Evolutionary conservation across 2,888 invertebrate genomes (phyloP).

Genomic region (Pomacea canaliculata): DNA sequence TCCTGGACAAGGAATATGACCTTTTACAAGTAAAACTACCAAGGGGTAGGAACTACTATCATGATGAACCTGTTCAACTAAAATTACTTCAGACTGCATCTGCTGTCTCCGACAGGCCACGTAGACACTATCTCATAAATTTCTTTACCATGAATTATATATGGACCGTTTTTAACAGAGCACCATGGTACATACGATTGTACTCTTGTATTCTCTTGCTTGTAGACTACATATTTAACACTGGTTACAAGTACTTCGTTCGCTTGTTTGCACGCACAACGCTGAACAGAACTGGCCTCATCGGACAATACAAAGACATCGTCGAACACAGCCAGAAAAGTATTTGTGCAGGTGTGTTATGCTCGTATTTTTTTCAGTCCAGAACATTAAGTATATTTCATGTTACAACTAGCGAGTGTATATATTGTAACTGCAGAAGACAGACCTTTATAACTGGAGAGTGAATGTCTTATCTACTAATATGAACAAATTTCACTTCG

Average conservation of each 20-base stretch:
- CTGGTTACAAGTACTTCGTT: conserved; percentile 44
- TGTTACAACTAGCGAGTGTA: too few species aligned
- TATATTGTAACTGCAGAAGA: too few species aligned
- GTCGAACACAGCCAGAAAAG: conserved; percentile 47
- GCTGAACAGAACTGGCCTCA: conserved; percentile 44
- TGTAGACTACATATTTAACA: conserved; percentile 45
- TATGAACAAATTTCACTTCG: too few species aligned
- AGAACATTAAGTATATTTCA: too few species aligned
- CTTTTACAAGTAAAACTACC: conserved; percentile 46
- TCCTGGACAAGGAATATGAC: conserved; percentile 48
- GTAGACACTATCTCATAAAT: conserved; percentile 41
- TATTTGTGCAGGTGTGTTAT: conserved; percentile 50
- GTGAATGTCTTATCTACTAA: too few species aligned
- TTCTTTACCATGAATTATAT: conserved; percentile 53
- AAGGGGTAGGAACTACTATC: conserved; percentile 29
- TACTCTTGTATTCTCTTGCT: conserved; percentile 49
- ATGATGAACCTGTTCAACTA: conserved; percentile 7
- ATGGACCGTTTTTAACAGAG: conserved; percentile 45
- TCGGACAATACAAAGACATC: conserved; percentile 55
- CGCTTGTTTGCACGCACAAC: conserved; percentile 43
- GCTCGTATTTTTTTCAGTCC: too few species aligned
- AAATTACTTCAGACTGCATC: neutral
- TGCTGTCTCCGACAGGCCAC: neutral
- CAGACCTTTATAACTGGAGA: too few species aligned
- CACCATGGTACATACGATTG: conserved; percentile 52